phyloP scores from a whole-genome alignment of 1,140 invertebrate species.

The Mizuhopecten yessoensis region DNA sequence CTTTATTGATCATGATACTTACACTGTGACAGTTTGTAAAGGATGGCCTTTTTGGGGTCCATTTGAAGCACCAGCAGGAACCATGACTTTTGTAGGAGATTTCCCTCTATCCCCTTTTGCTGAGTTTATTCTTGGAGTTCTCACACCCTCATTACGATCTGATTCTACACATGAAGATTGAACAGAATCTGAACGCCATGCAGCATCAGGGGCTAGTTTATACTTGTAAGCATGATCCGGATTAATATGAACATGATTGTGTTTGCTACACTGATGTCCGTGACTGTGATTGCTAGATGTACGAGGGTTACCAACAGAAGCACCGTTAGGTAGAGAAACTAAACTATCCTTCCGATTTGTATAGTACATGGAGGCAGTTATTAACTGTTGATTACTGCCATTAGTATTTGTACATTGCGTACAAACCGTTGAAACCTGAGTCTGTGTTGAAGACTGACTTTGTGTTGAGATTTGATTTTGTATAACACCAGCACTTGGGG shows the following conservation, averaged over 20 bases:
- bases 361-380: neutral
- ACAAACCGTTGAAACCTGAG: neutral
- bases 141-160: constrained; percentile 41
- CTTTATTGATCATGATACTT: too few relatives aligned
- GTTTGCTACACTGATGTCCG: constrained; percentile 56
- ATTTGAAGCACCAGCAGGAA: constrained; percentile 48
- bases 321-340: neutral
- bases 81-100: constrained; percentile 61
- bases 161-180: constrained; percentile 49
- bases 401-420: neutral
- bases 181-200: constrained; percentile 53
- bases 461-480: neutral
- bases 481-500: neutral
- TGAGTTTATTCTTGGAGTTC: constrained; percentile 55
- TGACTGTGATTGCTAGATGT: neutral
- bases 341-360: constrained; percentile 14
- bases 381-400: constrained; percentile 10
- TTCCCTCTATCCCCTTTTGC: constrained; percentile 58
- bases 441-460: neutral
- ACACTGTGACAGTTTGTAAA: constrained; percentile 38
- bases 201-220: constrained; percentile 56
- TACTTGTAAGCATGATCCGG: constrained; percentile 56
- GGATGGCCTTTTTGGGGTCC: constrained; percentile 8
- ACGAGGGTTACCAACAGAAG: constrained; percentile 1
- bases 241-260: constrained; percentile 55